Base-by-base conservation (phyloP, 2,888 invertebrate species). In the Pogonocherus hispidulus region DNA sequence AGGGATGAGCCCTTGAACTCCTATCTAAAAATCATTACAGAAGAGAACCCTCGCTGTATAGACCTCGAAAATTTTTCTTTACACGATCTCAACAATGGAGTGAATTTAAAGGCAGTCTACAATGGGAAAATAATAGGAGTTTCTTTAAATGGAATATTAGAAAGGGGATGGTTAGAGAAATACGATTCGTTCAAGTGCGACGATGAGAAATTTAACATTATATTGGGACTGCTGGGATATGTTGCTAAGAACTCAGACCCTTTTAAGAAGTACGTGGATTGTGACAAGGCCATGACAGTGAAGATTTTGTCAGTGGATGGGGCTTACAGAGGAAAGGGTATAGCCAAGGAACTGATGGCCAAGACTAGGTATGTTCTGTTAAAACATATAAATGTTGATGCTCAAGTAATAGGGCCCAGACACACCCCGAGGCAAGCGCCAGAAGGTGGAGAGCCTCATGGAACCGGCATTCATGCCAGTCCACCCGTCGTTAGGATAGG, bases 1-100 rank as follows among this genome's bases (percentile, higher is more conserved):
- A 88, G 88, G 32, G 92, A 93, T 77, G 93, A 93, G 78, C 93
- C 93, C 0, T 86, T 93, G 74, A 93, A 93, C 84, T 83, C 88
- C 6, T 88, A 87, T 49, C 87, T 92, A 41, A 86, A 89, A 65
- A 84, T 92, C 0, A 86, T 92, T 69, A 90, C 90, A 66, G 89
- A 88, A 0, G 88, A 89, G 16, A 87, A 89, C 47, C 88, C 88
- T 11, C 87, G 89, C 5, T 92, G 92, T 79, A 62, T 82, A 0
- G 91, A 92, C 75, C 83, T 93, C 19, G 92, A 92, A 73, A 88
- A 88, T 0, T 92, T 90, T 80, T 90, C 91, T 71, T 80, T 83
- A 3, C 84, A 88, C 19, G 86, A 89, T 0, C 78, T 92, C 3
- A 83, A 86, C 2, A 89, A 90, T 69, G 90, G 90, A 6, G 81